A percentile compares a stretch with the other conserved stretches of the same genome.
phyloP scores from a whole-genome alignment of 1,140 invertebrate species.

The Gerris buenoi region DNA sequence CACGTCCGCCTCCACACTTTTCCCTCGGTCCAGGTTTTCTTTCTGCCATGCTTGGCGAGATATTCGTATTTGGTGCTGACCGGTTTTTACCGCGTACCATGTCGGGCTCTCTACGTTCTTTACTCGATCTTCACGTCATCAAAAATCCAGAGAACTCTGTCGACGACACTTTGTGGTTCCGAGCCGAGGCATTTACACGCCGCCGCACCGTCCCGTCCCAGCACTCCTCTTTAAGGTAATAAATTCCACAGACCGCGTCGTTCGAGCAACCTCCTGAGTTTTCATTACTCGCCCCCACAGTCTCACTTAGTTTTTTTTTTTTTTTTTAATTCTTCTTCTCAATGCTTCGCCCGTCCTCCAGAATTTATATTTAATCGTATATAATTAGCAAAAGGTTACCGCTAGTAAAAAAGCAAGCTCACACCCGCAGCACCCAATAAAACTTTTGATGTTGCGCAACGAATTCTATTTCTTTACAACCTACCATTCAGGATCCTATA shows the following conservation, averaged over 20 bases:
- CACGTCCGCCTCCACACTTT: background rate
- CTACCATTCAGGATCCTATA: too few relatives aligned
- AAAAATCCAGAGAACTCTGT: background rate
- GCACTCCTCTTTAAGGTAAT: background rate
- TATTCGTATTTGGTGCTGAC: background rate
- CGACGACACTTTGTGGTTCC: background rate
- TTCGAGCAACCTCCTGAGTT: too few relatives aligned
- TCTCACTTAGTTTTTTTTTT: background rate
- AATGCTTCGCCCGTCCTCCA: background rate
- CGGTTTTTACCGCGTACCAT: background rate
- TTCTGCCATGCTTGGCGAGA: background rate
- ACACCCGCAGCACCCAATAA: too few relatives aligned
- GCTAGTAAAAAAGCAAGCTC: background rate
- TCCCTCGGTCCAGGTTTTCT: background rate
- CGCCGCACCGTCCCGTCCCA: too few relatives aligned
- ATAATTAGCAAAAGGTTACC: background rate
- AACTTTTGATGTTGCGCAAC: too few relatives aligned
- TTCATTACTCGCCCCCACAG: background rate
- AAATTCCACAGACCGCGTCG: background rate
- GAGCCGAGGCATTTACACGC: background rate
- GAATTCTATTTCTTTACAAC: too few relatives aligned
- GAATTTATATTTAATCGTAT: background rate
- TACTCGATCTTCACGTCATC: background rate
- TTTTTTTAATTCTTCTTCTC: background rate
- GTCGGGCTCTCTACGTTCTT: background rate